Conservation (phyloP, 2,888 invertebrate genomes). For the Noctua pronuba region DNA sequence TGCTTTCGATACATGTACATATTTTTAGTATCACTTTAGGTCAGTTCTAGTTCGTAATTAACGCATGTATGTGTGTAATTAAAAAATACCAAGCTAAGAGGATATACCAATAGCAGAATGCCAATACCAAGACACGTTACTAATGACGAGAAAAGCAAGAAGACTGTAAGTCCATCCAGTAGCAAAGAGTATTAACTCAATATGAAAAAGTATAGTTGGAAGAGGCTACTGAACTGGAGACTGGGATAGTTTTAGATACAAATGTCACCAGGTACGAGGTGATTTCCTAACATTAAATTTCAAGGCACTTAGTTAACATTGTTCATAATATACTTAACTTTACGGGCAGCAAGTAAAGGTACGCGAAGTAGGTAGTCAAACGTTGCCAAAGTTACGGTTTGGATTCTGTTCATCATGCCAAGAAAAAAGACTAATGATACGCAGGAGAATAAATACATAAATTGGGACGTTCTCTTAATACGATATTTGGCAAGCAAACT, state of each 20-base stretch:
- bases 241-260: background rate
- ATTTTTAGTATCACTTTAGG: background rate
- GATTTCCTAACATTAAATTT: background rate
- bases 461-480: constrained; percentile 11
- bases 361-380: background rate
- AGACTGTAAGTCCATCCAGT: too few species aligned
- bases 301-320: background rate
- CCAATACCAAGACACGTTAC: background rate
- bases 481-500: constrained; percentile 21
- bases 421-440: constrained; percentile 33
- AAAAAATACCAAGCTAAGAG: background rate
- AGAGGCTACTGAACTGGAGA: background rate
- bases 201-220: background rate
- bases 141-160: background rate
- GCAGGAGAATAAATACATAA: constrained; percentile 19
- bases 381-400: constrained; percentile 17
- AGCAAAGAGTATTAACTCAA: background rate
- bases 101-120: background rate
- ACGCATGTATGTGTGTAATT: background rate
- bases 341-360: background rate
- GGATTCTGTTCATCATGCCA: constrained; percentile 16
- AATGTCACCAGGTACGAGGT: background rate
- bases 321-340: constrained; percentile 8
- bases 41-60: background rate
- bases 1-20: background rate